Evolutionary conservation across 2,888 invertebrate species (phyloP), one percentile per base, ranked within the genome.

Genomic region (Cerastoderma edule): DNA sequence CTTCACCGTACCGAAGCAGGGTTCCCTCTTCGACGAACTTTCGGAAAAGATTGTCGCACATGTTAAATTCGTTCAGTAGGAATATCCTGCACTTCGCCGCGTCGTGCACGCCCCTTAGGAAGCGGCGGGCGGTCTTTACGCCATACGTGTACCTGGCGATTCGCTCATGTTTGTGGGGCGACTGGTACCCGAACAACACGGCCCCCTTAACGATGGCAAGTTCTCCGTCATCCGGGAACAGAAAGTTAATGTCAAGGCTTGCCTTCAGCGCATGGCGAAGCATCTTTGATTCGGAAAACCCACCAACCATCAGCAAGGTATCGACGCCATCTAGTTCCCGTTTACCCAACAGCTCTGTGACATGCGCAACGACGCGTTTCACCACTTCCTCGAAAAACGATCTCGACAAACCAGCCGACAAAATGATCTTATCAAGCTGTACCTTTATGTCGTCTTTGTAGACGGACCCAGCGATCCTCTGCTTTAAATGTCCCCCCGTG

Each of bases 91-190:
- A 54, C 30, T 54, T 54, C 32, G 5, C 33, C n/a, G 32, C 19
- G 33, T 57, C 57, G 24, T 57, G 57, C 16, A 57, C 33, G 16
- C 33, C 57, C 1, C 19, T 16, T 1, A 33, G 2, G n/a, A 57
- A 57, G 6, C 19, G 8, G n/a, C 32, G n/a, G 33, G 33, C 33
- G n/a, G 33, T 33, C 33, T 57, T 57, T n/a, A 57, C 32, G 16
- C 57, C 57, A 28, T 57, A 57, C 32, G 57, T 57, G n/a, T n/a
- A 57, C n/a, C 19, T 30, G n/a, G 57, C 57, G 28, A 57, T 57
- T 4, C 57, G 32, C n/a, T 57, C 57, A n/a, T 57, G 33, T n/a
- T 33, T 19, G n/a, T 19, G n/a, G 16, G 10, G 19, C n/a, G 57
- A 33, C 16, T 57, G 16, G 33, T 33, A 57, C 24, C 57, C 57